Evolutionary conservation across 2,888 invertebrate species (phyloP).

Genomic region (Athalia cordata): DNA sequence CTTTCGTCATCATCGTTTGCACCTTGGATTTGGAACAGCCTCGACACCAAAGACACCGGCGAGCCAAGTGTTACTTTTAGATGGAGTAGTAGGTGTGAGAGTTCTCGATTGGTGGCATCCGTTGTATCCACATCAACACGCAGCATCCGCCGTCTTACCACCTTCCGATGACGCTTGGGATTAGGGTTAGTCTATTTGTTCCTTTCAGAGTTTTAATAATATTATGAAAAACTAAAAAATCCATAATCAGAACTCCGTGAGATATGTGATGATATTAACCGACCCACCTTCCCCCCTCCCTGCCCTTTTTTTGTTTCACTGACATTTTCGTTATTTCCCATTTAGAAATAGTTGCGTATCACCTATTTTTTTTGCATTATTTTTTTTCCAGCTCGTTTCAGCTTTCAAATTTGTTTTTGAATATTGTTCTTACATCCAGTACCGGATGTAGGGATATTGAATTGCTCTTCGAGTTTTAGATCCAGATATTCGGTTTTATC

Average conservation of each 20-base stretch:
- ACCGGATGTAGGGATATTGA: no score
- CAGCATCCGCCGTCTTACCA: conserved; percentile 59
- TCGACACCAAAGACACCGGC: conserved; percentile 68
- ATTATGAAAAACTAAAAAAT: conserved; percentile 1
- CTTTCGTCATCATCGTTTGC: conserved; percentile 75
- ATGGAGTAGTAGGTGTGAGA: conserved; percentile 75
- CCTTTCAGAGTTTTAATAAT: not conserved
- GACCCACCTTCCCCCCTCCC: not conserved
- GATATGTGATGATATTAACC: not conserved
- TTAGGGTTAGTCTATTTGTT: conserved; percentile 28
- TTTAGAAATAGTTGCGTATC: no score
- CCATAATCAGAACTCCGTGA: not conserved
- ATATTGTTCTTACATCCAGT: no score
- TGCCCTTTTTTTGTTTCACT: conserved; percentile 4
- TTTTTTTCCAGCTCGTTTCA: no score
- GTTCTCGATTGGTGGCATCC: conserved; percentile 84
- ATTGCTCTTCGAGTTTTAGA: no score
- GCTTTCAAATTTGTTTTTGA: no score
- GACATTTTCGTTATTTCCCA: not conserved
- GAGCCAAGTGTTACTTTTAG: conserved; percentile 72
- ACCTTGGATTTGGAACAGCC: conserved; percentile 76
- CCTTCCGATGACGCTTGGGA: conserved; percentile 63
- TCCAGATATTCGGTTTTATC: no score
- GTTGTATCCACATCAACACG: conserved; percentile 73
- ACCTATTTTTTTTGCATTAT: no score